A percentile compares a stretch with the other conserved stretches of the same genome.
Evolutionary conservation across 2,113 vertebrate genomes (phyloP).

Genomic region (Gymnobelideus leadbeateri): DNA sequence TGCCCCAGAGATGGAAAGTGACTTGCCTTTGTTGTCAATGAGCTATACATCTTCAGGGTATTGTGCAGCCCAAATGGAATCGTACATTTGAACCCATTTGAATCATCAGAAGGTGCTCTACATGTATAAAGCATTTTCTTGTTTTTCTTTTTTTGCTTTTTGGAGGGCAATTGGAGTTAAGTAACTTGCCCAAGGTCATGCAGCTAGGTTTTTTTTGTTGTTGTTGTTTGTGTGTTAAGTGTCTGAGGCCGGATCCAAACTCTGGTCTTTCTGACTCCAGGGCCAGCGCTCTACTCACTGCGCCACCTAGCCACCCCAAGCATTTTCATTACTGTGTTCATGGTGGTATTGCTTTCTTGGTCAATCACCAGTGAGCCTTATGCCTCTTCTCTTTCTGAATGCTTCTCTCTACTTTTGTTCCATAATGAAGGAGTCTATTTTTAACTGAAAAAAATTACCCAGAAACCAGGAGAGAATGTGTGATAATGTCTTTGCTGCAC

Average conservation of each 20-base stretch:
- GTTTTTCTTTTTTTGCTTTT: no score
- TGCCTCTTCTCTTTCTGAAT: background rate
- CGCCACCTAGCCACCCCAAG: no score
- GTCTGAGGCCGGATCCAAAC: no score
- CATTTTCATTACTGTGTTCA: background rate
- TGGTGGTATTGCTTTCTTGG: background rate
- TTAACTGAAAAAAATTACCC: background rate
- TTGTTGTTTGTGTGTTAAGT: no score
- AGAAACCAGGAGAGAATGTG: background rate
- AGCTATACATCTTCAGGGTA: background rate
- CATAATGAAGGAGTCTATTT: background rate
- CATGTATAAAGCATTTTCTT: background rate
- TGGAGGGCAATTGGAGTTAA: no score
- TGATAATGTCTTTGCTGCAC: background rate
- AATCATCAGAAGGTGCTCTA: background rate
- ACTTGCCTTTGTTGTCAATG: background rate
- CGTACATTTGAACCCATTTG: background rate
- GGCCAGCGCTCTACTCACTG: no score
- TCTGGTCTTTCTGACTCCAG: no score
- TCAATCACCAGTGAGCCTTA: background rate
- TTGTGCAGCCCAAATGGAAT: background rate
- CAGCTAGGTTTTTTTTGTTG: no score
- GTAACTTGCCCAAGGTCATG: no score
- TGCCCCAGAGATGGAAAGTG: background rate
- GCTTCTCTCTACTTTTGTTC: background rate